Conservation (phyloP, 2,797 vertebrate genomes). For the Ceyx erithaca region DNA sequence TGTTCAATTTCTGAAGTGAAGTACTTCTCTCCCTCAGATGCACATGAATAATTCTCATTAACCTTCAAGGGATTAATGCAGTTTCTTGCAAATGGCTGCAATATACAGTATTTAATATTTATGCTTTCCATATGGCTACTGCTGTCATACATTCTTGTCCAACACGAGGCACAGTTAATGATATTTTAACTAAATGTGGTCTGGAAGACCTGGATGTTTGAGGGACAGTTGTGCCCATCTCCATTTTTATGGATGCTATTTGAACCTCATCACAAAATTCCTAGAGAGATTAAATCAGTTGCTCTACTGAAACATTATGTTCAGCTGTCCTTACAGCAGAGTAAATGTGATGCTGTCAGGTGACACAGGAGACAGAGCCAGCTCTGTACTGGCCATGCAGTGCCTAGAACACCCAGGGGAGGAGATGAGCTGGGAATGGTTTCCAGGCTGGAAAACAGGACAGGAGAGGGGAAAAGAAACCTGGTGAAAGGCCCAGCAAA, state of each 20-base stretch:
- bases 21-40: constrained; percentile 72
- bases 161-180: constrained; percentile 63
- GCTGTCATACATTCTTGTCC: constrained; percentile 72
- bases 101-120: constrained; percentile 75
- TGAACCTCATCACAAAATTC: constrained; percentile 22
- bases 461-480: not conserved
- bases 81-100: constrained; percentile 76
- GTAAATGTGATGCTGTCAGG: not conserved
- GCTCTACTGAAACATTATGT: not conserved
- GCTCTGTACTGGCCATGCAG: not conserved
- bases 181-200: constrained; percentile 55
- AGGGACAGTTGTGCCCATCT: constrained; percentile 50
- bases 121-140: constrained; percentile 72
- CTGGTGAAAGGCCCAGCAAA: not conserved
- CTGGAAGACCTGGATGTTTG: constrained; percentile 2
- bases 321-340: constrained; percentile 17
- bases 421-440: not conserved
- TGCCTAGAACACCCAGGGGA: not conserved
- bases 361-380: not conserved
- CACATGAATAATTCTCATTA: constrained; percentile 77
- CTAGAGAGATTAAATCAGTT: constrained; percentile 27
- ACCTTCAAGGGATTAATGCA: constrained; percentile 75
- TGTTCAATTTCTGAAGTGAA: constrained; percentile 67
- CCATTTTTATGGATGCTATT: constrained; percentile 49
- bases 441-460: not conserved